Percentiles rank a stretch among this genome's conserved stretches.
Conservation (phyloP, 2,113 vertebrate species). For the Otis tarda region DNA sequence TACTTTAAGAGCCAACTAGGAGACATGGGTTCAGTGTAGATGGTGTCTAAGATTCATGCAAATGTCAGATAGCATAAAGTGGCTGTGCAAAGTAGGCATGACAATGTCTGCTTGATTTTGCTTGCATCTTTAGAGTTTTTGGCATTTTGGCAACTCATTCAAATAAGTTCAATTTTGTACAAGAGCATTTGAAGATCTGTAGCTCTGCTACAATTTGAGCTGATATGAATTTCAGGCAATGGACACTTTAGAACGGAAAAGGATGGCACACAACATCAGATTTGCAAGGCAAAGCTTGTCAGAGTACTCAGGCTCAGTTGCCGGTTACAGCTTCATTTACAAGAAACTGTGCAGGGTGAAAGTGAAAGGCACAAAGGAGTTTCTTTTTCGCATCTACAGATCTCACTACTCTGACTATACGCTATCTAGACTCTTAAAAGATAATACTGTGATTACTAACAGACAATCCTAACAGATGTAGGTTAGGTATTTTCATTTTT, state of each 20-base stretch:
- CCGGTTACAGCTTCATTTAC: slow-evolving; percentile 51
- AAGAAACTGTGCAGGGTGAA: slow-evolving; percentile 23
- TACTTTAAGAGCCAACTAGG: not conserved
- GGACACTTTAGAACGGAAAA: not conserved
- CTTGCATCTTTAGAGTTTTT: not conserved
- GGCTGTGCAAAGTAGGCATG: not conserved
- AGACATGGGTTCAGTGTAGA: not conserved
- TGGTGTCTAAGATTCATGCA: not conserved
- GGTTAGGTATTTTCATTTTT: slow-evolving; percentile 12
- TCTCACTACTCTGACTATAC: not conserved
- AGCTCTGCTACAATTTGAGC: not conserved
- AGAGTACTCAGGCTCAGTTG: not conserved
- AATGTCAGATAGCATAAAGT: not conserved
- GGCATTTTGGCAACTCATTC: no score
- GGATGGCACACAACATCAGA: not conserved
- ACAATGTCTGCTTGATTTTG: not conserved
- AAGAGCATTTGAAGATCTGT: not conserved
- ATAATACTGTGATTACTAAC: not conserved
- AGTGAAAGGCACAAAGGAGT: slow-evolving; percentile 42
- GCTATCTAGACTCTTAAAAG: not conserved
- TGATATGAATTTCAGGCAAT: not conserved
- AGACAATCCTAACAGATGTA: not conserved
- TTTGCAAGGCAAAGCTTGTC: slow-evolving; percentile 14
- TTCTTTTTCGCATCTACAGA: slow-evolving; percentile 4
- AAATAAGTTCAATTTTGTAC: not conserved